Evolutionary conservation across 2,797 vertebrate species (phyloP), one percentile per base, ranked within the genome.

Genomic region (Podargus strigoides): DNA sequence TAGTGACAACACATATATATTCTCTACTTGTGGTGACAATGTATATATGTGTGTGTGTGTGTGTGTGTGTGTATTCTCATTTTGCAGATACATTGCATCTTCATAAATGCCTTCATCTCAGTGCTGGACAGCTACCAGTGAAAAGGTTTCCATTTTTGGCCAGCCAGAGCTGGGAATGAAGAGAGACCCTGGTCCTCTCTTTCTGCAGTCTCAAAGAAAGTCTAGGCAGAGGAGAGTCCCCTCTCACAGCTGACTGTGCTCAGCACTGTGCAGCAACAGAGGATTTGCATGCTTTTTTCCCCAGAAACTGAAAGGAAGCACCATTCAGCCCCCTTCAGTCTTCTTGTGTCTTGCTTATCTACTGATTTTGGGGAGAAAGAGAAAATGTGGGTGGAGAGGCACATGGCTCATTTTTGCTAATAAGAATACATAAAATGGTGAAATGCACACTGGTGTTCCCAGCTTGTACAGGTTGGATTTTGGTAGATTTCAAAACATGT

Each of bases 371-470:
- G 1, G 3, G 12, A 30, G 42, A 85, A 82, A 60, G 24, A 87
- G 22, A 53, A 83, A 83, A 59, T 50, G 10, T 50, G 20, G 4
- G 7, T 32, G 23, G 39, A 49, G 34, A 67, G 16, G 16, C 15
- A 1, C 7, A n/a, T 18, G 13, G 19, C 5, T 87, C 3, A 8
- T 49, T 42, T 44, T 52, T 64, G 18, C 6, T 64, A 52, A 7
- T 39, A 36, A 80, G 9, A 30, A 26, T 21, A 39, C 6, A 39
- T 16, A 39, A 72, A 72, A 69, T 8, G 5, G 4, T 32, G 24
- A 85, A 62, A 69, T 30, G 30, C 1, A 63, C 0, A 0, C 22
- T 49, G 10, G 2, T 55, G 20, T 47, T 22, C 9, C 6, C 17
- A 76, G 16, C 4, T 59, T 69, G 13, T 44, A 24, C 1, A 6